These are phyloP conservation scores for Climacteris rufus DNA, from an alignment of 2,113 vertebrate genomes.

Conservation along the genomic window DNA sequence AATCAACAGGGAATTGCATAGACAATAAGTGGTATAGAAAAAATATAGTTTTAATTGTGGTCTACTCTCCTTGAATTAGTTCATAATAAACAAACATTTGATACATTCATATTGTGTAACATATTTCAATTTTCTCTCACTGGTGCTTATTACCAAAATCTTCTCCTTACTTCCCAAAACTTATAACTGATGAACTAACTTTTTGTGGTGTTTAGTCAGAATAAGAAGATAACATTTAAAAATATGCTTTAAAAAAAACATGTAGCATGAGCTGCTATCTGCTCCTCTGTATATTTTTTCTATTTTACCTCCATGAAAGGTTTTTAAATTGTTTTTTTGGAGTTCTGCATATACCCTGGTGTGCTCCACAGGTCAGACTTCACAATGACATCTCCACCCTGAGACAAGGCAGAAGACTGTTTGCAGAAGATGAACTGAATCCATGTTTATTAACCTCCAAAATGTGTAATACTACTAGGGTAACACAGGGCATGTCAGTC, in stretches of 20 bases:
- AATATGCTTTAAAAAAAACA: neutral
- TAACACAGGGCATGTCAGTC: neutral
- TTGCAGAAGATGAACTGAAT: neutral
- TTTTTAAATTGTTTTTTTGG: neutral
- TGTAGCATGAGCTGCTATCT: neutral
- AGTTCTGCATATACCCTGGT: rapidly evolving
- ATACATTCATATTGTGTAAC: neutral
- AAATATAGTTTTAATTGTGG: neutral
- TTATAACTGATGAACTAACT: neutral
- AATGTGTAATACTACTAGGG: neutral
- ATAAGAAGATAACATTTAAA: neutral
- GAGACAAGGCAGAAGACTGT: neutral
- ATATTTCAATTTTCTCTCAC: neutral
- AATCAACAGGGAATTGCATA: neutral
- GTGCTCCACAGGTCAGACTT: neutral
- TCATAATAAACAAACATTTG: neutral
- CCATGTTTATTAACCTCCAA: neutral
- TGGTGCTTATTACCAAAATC: neutral
- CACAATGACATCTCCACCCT: neutral
- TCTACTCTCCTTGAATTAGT: neutral
- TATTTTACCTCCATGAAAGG: neutral
- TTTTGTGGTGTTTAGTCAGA: neutral
- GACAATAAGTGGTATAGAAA: neutral
- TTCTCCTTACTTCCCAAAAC: neutral
- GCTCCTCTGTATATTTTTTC: neutral